Conservation (phyloP, 2,888 invertebrate genomes). For the Ferrisia virgata region DNA sequence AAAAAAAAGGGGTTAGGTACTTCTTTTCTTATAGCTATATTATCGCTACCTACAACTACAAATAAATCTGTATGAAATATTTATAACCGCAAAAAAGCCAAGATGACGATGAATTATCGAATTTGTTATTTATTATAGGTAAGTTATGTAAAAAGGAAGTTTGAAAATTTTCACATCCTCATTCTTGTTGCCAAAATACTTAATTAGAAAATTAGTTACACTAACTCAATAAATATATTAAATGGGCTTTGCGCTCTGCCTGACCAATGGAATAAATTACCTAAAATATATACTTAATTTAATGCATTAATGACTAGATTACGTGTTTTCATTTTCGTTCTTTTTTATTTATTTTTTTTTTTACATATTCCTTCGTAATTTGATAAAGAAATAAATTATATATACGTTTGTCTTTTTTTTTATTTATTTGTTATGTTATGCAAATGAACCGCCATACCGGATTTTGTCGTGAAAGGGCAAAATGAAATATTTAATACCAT, state of each 20-base stretch:
- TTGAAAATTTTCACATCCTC: neutral
- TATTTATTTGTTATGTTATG: neutral
- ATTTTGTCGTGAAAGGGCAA: neutral
- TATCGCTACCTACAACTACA: too few species aligned
- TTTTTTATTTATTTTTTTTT: too few species aligned
- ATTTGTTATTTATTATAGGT: neutral
- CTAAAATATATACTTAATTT: neutral
- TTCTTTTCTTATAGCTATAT: neutral
- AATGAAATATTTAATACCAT: neutral
- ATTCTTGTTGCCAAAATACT: neutral
- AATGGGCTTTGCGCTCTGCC: neutral
- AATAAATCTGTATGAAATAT: neutral
- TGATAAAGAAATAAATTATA: neutral
- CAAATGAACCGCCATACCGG: neutral
- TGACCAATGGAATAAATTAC: constrained; percentile 4
- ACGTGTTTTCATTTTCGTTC: neutral
- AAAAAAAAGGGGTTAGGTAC: neutral
- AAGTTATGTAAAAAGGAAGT: neutral
- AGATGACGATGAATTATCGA: neutral
- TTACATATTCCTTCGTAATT: neutral
- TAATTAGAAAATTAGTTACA: neutral
- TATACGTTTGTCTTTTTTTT: neutral
- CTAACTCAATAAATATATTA: neutral
- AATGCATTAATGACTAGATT: neutral
- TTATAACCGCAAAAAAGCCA: neutral